phyloP scores from a whole-genome alignment of 2,888 invertebrate species.

The Gymnocheta viridis region DNA sequence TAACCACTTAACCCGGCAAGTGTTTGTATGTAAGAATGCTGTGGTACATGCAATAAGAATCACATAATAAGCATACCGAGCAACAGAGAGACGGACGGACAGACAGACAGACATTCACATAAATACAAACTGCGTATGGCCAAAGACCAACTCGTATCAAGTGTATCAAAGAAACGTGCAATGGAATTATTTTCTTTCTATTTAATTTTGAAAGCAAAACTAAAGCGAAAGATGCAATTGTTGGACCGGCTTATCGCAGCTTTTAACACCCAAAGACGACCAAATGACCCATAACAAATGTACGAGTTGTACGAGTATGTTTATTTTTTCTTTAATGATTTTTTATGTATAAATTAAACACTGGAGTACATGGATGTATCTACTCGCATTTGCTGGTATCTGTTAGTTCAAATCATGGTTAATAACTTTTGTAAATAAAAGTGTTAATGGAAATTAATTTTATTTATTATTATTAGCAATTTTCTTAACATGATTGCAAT shows the following conservation, averaged over 20 bases:
- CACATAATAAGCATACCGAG: conserved; percentile 33
- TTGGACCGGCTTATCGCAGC: conserved; percentile 28
- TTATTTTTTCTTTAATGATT: neutral
- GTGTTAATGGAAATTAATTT: conserved; percentile 66
- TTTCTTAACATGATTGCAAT: conserved; percentile 34
- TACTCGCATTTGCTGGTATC: conserved; percentile 19
- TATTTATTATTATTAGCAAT: conserved; percentile 62
- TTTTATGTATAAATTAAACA: conserved; percentile 19
- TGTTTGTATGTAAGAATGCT: conserved; percentile 14
- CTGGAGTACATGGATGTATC: neutral
- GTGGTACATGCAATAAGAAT: neutral
- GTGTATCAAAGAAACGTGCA: conserved; percentile 52
- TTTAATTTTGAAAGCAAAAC: conserved; percentile 17
- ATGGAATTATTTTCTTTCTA: conserved; percentile 36
- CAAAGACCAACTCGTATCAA: conserved; percentile 40
- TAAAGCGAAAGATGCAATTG: conserved; percentile 31
- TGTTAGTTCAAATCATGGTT: conserved; percentile 44
- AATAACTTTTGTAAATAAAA: conserved; percentile 62
- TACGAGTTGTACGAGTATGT: conserved; percentile 22
- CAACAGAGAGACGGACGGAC: neutral
- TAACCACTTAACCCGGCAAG: conserved; percentile 65
- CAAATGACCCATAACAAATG: conserved; percentile 66
- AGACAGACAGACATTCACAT: conserved; percentile 2
- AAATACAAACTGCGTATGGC: conserved; percentile 23
- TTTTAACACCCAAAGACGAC: conserved; percentile 44